Conservation (phyloP, 2,797 vertebrate species). For the Notolabrus celidotus region DNA sequence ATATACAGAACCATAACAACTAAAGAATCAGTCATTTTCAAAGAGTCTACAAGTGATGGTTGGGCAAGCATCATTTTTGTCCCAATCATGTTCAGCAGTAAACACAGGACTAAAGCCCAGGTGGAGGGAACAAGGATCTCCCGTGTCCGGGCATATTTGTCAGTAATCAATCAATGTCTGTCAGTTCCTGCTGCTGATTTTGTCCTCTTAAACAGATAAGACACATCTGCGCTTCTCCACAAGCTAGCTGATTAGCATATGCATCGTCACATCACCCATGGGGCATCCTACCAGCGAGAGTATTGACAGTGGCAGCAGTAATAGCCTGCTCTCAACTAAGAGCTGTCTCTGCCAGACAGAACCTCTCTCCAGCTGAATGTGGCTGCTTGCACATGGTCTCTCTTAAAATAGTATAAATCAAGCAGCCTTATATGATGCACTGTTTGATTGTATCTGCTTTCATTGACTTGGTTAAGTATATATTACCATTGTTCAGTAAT, state of each 20-base stretch:
- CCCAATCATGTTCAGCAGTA: constrained; percentile 9
- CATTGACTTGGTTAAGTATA: constrained; percentile 35
- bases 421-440: constrained; percentile 54
- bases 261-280: constrained; percentile 61
- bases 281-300: constrained; percentile 69
- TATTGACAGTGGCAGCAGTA: constrained; percentile 65
- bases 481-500: constrained; percentile 41
- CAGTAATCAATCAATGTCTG: constrained; percentile 51
- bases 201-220: constrained; percentile 71
- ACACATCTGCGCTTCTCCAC: constrained; percentile 66
- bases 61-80: constrained; percentile 8
- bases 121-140: constrained; percentile 21
- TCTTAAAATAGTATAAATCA: constrained; percentile 49
- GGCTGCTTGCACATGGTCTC: constrained; percentile 55
- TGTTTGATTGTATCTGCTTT: constrained; percentile 1
- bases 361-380: constrained; percentile 57
- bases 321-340: constrained; percentile 72
- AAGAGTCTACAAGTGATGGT: neutral
- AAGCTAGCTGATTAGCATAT: constrained; percentile 69
- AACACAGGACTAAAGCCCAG: constrained; percentile 9
- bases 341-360: constrained; percentile 68
- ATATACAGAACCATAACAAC: neutral
- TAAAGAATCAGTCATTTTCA: neutral
- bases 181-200: constrained; percentile 72
- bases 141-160: constrained; percentile 23